Percentiles rank a stretch among this genome's conserved stretches.
These are phyloP conservation scores for Panagrolaimus sp. DNA, from an alignment of 1,140 invertebrate genomes.

Conservation along the genomic window DNA sequence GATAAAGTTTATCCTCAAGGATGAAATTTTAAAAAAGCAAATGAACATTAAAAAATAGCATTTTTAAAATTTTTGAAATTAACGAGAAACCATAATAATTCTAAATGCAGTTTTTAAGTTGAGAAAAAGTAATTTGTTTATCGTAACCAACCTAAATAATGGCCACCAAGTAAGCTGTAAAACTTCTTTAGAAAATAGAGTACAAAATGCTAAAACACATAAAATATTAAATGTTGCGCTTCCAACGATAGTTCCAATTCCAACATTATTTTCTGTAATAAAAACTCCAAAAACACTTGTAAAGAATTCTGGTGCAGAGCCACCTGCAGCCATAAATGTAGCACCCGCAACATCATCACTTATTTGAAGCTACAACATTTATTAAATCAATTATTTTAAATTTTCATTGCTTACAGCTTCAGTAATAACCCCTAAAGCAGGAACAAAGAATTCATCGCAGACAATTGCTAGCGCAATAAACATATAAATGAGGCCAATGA, in stretches of 20 bases:
- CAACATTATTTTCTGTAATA: constrained; percentile 79
- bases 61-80: too few species aligned
- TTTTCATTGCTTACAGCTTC: constrained; percentile 63
- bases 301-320: constrained; percentile 81
- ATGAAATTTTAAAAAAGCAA: not conserved
- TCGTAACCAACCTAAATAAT: constrained; percentile 35
- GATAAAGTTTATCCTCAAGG: not conserved
- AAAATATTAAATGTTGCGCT: constrained; percentile 56
- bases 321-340: constrained; percentile 83
- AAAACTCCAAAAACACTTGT: constrained; percentile 83
- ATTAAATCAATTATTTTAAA: not conserved
- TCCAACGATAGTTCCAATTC: constrained; percentile 58
- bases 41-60: too few species aligned
- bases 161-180: constrained; percentile 74
- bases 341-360: constrained; percentile 74
- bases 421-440: constrained; percentile 83
- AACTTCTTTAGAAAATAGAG: constrained; percentile 76
- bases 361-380: not conserved
- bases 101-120: too few species aligned
- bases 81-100: too few species aligned
- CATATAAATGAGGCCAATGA: constrained; percentile 61
- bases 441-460: constrained; percentile 66
- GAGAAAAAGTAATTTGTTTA: not conserved
- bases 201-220: constrained; percentile 54
- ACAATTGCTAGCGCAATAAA: constrained; percentile 63